Conservation (phyloP, 2,113 vertebrate species). For the Riparia riparia region DNA sequence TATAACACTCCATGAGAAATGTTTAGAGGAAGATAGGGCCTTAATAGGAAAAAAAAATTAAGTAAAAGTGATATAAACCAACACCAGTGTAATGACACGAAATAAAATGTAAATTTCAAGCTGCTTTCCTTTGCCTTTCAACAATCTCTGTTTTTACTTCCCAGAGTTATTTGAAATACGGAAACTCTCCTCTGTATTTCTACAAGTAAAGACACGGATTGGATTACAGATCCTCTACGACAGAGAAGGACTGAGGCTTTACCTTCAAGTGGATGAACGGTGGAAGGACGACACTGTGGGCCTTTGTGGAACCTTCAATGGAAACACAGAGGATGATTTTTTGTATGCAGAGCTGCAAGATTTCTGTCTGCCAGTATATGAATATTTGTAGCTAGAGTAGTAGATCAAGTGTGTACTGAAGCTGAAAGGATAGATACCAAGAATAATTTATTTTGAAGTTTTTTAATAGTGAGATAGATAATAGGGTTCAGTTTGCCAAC, state of each 20-base stretch:
- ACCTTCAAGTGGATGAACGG: slow-evolving; percentile 83
- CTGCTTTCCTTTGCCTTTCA: neutral
- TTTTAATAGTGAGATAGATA: neutral
- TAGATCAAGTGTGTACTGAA: neutral
- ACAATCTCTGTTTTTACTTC: neutral
- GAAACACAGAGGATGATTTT: slow-evolving; percentile 95
- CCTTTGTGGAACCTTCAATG: slow-evolving; percentile 97
- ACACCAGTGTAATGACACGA: neutral
- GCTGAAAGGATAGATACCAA: neutral
- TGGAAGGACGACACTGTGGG: slow-evolving; percentile 93
- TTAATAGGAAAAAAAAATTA: neutral
- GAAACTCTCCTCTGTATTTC: slow-evolving; percentile 90
- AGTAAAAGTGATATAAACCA: fast-evolving
- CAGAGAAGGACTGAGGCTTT: slow-evolving; percentile 89
- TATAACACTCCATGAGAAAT: neutral
- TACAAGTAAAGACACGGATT: slow-evolving; percentile 86
- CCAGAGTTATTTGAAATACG: slow-evolving; percentile 90
- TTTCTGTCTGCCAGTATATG: neutral
- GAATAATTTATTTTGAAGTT: neutral
- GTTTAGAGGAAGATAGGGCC: neutral
- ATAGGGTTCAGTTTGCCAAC: neutral
- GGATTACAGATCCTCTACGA: slow-evolving; percentile 90
- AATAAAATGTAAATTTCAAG: neutral
- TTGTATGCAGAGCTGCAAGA: slow-evolving; percentile 79
- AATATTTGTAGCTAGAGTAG: neutral